Evolutionary conservation across 2,113 vertebrate species (phyloP), one percentile per base, ranked within the genome.

Genomic region (Thomomys bottae): DNA sequence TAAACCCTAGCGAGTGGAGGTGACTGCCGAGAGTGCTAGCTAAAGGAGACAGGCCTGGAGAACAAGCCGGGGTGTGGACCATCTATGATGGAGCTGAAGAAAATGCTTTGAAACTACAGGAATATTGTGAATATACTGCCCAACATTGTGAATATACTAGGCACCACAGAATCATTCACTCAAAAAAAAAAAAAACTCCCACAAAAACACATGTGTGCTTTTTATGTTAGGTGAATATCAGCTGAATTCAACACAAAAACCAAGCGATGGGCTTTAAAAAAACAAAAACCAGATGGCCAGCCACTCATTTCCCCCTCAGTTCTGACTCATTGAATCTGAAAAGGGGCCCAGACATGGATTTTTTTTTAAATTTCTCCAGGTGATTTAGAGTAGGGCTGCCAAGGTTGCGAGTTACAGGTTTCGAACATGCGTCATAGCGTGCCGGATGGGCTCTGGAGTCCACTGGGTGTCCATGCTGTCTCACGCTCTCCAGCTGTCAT

Each of bases 281-380:
- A 34, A 24, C 3, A 54, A 59, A 67, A 20, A 40, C 28, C 49
- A 42, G 57, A 8, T 45, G 70, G 38, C 11, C 70, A 73, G n/a
- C 38, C 18, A 0, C 36, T 30, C 61, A 32, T 6, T 12, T 26
- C n/a, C 40, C 63, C 28, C 9, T 1, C 0, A 42, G 72, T 76
- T 84, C 36, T 40, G 54, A 90, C 11, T 88, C 73, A 66, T 68
- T 40, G 28, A 75, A 54, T 36, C 36, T 81, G 23, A 42, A 85
- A 77, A 32, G 54, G 18, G 1, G 11, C 59, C 76, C 36, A 87
- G 87, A 42, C 12, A 0, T 14, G 32, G 42, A 30, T 36, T 90
- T 36, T 30, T 89, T 91, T n/a, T 8, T 54, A 15, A 15, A 15
- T 54, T 54, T 34, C 38, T 12, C 59, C 2, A 23, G 18, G 70